These are phyloP conservation scores for Tylochromis polylepis DNA, from an alignment of 2,113 vertebrate species.

Conservation along the genomic window DNA sequence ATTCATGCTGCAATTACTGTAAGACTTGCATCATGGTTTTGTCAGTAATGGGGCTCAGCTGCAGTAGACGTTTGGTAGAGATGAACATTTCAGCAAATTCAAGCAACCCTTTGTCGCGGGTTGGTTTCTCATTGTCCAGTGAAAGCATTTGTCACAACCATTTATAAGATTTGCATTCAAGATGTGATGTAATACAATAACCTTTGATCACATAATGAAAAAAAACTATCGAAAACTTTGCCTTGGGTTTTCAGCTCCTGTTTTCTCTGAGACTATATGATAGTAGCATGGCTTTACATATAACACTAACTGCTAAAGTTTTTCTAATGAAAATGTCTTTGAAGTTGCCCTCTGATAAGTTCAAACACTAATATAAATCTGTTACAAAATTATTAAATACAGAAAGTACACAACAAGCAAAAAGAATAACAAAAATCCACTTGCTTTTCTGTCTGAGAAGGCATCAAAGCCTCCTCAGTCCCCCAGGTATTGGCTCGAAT, in stretches of 20 bases:
- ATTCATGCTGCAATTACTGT: not conserved
- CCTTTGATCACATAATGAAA: constrained; percentile 37
- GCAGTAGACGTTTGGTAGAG: not conserved
- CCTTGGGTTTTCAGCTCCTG: not conserved
- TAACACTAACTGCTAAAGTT: constrained; percentile 3
- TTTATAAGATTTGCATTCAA: not conserved
- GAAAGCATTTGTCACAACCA: not conserved
- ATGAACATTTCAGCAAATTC: not conserved
- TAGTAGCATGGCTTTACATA: not conserved
- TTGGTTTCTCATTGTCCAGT: not conserved
- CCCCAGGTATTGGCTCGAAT: constrained; percentile 8
- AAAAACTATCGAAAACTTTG: not conserved
- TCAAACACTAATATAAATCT: constrained; percentile 63
- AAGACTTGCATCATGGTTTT: constrained; percentile 16
- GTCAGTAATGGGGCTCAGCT: not conserved
- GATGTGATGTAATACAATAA: not conserved
- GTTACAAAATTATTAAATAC: constrained; percentile 46
- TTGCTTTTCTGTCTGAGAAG: constrained; percentile 3
- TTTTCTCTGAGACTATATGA: not conserved
- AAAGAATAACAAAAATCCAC: not conserved
- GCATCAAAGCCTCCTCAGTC: constrained; percentile 16
- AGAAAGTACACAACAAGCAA: not conserved
- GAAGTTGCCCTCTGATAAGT: constrained; percentile 63
- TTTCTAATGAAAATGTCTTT: constrained; percentile 54
- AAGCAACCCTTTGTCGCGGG: not conserved